phyloP scores from a whole-genome alignment of 2,113 vertebrate genomes.

The Scopus umbretta region DNA sequence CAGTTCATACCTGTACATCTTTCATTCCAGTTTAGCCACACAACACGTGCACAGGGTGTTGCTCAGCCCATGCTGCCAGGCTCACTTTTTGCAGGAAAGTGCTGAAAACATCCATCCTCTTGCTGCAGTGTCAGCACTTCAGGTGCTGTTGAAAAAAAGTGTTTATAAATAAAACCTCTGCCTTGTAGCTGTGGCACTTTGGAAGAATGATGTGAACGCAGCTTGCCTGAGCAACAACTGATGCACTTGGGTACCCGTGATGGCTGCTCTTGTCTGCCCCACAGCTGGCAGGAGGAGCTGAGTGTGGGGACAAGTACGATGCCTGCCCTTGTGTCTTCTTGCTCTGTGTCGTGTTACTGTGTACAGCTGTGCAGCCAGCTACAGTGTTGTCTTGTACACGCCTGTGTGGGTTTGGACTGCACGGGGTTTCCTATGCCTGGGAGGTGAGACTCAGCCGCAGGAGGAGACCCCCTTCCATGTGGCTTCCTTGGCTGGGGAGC shows the following conservation, averaged over 20 bases:
- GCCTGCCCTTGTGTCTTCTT: not conserved
- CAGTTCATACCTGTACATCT: not conserved
- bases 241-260: fast-evolving
- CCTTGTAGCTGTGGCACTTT: not conserved
- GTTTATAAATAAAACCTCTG: not conserved
- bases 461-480: not conserved
- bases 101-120: not conserved
- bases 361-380: not conserved
- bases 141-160: not conserved
- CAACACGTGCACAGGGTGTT: not conserved
- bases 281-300: not conserved
- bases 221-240: not conserved
- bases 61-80: not conserved
- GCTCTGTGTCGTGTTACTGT: fast-evolving
- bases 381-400: fast-evolving
- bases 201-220: not conserved
- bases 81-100: not conserved
- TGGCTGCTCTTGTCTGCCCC: not conserved
- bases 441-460: not conserved
- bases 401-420: not conserved
- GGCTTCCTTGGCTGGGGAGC: not conserved
- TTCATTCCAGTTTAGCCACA: not conserved
- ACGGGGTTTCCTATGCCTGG: not conserved
- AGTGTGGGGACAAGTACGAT: not conserved
- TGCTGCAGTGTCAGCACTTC: not conserved